Evolutionary conservation across 2,888 invertebrate species (phyloP).

Genomic region (Cistogaster globosa): DNA sequence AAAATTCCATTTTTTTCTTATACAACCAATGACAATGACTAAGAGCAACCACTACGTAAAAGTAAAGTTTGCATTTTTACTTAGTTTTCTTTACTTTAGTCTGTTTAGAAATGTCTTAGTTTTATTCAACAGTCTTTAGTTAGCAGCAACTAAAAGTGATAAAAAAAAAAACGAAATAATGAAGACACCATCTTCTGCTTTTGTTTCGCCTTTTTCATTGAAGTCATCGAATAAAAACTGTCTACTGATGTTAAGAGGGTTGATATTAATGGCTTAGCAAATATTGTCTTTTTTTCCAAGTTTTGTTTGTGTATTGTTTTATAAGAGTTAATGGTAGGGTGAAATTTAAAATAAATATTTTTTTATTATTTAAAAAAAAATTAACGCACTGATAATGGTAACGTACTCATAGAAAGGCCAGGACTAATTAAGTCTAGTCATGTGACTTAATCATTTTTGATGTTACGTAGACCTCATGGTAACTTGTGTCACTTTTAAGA

Average conservation of each 20-base stretch:
- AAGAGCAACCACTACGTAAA: conserved; percentile 47
- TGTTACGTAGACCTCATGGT: no score
- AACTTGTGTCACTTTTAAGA: no score
- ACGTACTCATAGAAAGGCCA: no score
- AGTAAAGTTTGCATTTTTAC: conserved; percentile 52
- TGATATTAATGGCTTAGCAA: conserved; percentile 62
- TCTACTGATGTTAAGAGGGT: conserved; percentile 51
- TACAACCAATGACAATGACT: conserved; percentile 66
- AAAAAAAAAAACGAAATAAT: conserved; percentile 22
- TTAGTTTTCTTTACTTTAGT: conserved; percentile 32
- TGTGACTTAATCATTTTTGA: no score
- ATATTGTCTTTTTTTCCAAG: conserved; percentile 32
- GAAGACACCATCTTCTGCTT: conserved; percentile 52
- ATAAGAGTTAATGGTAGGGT: background rate
- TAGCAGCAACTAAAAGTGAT: background rate
- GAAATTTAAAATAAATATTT: conserved; percentile 3
- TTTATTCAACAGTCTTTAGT: conserved; percentile 48
- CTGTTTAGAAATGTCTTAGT: conserved; percentile 61
- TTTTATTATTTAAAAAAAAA: no score
- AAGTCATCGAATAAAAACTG: conserved; percentile 52
- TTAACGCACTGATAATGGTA: no score
- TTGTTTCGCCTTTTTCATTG: conserved; percentile 52
- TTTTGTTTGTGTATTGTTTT: no score
- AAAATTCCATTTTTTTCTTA: conserved; percentile 53
- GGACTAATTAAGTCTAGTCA: no score